These are phyloP conservation scores for Muschampia plurimacula DNA, from an alignment of 2,888 invertebrate genomes.

Conservation along the genomic window DNA sequence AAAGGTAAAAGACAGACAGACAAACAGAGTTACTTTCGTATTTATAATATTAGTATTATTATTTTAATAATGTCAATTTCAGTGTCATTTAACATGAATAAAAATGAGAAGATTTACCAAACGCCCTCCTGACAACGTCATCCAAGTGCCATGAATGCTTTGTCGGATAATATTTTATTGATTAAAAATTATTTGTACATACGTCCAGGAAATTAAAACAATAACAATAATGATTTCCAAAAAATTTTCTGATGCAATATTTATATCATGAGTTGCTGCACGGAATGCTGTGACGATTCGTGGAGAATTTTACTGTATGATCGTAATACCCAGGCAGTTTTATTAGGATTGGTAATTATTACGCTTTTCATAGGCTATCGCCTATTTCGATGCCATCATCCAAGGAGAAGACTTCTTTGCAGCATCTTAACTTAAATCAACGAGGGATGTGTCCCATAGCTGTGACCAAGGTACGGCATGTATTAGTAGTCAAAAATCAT, in stretches of 20 bases:
- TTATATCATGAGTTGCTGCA: conserved; percentile 58
- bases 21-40: no score
- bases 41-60: no score
- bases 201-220: background rate
- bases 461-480: background rate
- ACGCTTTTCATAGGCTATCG: conserved; percentile 54
- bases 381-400: conserved; percentile 56
- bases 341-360: conserved; percentile 53
- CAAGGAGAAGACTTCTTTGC: conserved; percentile 49
- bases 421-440: conserved; percentile 13
- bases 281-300: conserved; percentile 52
- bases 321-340: conserved; percentile 51
- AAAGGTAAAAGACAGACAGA: no score
- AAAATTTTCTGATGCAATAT: background rate
- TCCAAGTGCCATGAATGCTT: no score
- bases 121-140: no score
- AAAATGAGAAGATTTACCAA: no score
- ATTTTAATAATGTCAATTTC: no score
- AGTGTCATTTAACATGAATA: no score
- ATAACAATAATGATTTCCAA: conserved; percentile 1
- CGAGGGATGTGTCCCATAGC: background rate
- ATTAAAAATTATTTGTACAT: no score
- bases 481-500: background rate
- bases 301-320: conserved; percentile 52
- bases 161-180: no score